Base-by-base conservation (phyloP, 2,888 invertebrate species). In the Eilema sororculum region DNA sequence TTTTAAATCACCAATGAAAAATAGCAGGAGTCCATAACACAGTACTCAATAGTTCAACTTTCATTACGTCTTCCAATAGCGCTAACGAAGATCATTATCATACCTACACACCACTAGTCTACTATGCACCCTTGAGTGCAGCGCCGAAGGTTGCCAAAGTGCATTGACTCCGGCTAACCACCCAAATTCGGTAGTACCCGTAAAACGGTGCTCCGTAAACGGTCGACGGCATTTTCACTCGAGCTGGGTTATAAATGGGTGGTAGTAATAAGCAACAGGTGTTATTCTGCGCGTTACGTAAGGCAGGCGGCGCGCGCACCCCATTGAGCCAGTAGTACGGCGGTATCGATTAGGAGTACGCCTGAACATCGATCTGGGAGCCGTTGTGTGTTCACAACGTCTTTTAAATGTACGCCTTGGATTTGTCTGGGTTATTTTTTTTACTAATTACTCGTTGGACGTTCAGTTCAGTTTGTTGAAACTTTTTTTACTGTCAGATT, bases 91-190 rank as follows among this genome's bases (percentile, higher is more conserved):
- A 93, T 93, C 91, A 93, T 93, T 93, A 93, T 91, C 92, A 92
- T 89, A 86, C 84, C 82, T 85, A 85, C 84, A 85, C 86, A 81
- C 86, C 77, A 81, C 86, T 86, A 86, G 85, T 84, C 88, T 90
- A 91, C 92, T 92, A 93, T 94, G 93, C 94, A 94, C 94, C 94
- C 94, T 95, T 95, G 94, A 94, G 94, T 93, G 94, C 94, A 94
- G 80, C 87, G 83, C 65, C 92, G 94, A 95, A 95, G 94, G 95
- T 94, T 95, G 94, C 88, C 82, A 83, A 86, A 86, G 95, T 94
- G 93, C 95, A 94, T 89, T 95, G 95, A 94, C 95, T 87, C 88
- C 87, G 82, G 79, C 75, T 82, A 91, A 77, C 90, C 93, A 86
- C 56, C 90, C 84, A 77, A 92, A 89, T 90, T 83, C 10, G 76